Percentiles rank a stretch among this genome's conserved stretches.
These are phyloP conservation scores for Ormyrus labotus DNA, from an alignment of 2,888 invertebrate species.

Conservation along the genomic window DNA sequence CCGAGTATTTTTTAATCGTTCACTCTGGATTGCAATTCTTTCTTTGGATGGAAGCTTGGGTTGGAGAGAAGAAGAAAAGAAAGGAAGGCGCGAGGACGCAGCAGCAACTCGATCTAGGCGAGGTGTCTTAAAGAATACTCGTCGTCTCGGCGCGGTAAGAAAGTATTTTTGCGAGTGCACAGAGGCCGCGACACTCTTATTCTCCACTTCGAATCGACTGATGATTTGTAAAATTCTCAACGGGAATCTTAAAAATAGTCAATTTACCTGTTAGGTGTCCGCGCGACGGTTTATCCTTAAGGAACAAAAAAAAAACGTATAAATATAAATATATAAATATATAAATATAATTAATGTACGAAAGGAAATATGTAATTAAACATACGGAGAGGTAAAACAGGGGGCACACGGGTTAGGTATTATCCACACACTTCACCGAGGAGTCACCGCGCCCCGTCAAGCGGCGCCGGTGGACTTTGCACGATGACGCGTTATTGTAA, in stretches of 20 bases:
- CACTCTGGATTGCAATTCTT: conserved; percentile 41
- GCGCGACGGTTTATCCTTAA: conserved; percentile 66
- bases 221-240: conserved; percentile 73
- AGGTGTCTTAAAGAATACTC: conserved; percentile 32
- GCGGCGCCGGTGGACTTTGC: conserved; percentile 47
- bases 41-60: conserved; percentile 3
- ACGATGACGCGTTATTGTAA: conserved; percentile 59
- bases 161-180: conserved; percentile 52
- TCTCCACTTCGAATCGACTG: conserved; percentile 70
- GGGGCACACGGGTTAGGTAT: conserved; percentile 15
- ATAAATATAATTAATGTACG: conserved; percentile 63
- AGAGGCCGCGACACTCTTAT: conserved; percentile 30
- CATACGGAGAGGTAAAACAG: neutral
- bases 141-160: conserved; percentile 44
- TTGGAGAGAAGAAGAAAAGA: too few species aligned
- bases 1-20: conserved; percentile 33
- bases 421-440: conserved; percentile 7
- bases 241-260: conserved; percentile 73
- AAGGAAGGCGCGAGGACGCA: too few species aligned
- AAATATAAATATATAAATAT: conserved; percentile 60
- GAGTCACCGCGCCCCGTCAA: conserved; percentile 44
- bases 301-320: conserved; percentile 58
- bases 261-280: conserved; percentile 71
- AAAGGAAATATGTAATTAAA: conserved; percentile 54
- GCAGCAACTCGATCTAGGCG: conserved; percentile 25